These are phyloP conservation scores for Xestia xanthographa DNA, from an alignment of 2,888 invertebrate species.

Conservation along the genomic window DNA sequence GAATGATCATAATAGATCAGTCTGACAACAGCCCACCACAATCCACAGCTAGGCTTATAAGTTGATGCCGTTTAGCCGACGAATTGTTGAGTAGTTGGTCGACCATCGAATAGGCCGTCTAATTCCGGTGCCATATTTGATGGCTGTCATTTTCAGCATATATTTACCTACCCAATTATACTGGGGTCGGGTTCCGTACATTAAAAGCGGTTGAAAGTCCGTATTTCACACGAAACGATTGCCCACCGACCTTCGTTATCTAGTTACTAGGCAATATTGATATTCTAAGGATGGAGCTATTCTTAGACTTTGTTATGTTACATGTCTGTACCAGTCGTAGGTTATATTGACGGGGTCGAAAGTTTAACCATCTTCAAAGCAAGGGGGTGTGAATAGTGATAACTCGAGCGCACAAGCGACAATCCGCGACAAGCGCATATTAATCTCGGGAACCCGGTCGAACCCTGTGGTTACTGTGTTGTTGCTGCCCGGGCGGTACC, in stretches of 20 bases:
- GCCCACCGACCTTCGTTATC: slow-evolving; percentile 9
- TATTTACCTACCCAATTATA: slow-evolving; percentile 30
- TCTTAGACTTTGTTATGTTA: slow-evolving; percentile 16
- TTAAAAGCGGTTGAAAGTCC: too few species aligned
- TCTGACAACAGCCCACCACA: neutral
- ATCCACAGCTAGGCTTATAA: neutral
- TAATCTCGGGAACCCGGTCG: slow-evolving; percentile 1
- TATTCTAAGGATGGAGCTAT: slow-evolving; percentile 21
- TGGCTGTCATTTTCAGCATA: slow-evolving; percentile 28
- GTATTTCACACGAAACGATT: slow-evolving; percentile 26
- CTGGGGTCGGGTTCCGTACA: slow-evolving; percentile 9
- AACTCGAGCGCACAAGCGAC: slow-evolving; percentile 1
- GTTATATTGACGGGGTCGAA: slow-evolving; percentile 6
- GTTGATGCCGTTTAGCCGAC: neutral
- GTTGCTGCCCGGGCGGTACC: neutral
- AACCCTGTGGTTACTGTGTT: neutral
- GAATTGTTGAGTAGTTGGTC: slow-evolving; percentile 2
- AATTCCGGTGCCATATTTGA: slow-evolving; percentile 33
- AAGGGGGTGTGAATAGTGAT: slow-evolving; percentile 6
- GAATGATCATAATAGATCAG: neutral
- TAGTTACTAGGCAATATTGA: slow-evolving; percentile 31
- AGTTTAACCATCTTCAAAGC: slow-evolving; percentile 17
- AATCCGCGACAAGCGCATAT: neutral
- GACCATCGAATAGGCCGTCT: slow-evolving; percentile 3
- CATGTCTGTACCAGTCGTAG: neutral